Evolutionary conservation across 2,888 invertebrate genomes (phyloP).

Genomic region (Coelinius sp.): DNA sequence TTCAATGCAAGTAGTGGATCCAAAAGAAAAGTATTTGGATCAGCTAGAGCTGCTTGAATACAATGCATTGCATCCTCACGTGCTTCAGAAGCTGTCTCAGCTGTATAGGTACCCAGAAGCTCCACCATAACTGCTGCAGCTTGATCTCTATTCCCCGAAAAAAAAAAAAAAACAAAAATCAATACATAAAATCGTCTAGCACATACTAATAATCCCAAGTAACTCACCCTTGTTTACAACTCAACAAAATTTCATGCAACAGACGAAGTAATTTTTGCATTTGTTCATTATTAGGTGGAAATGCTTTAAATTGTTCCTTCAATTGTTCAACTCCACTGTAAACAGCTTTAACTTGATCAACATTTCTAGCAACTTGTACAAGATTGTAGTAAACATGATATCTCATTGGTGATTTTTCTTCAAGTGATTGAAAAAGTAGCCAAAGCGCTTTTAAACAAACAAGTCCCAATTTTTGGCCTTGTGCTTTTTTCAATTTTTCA

Average conservation of each 20-base stretch:
- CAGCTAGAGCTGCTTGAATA: constrained; percentile 94
- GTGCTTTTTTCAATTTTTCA: constrained; percentile 91
- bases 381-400: constrained; percentile 95
- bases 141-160: constrained; percentile 78
- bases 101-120: constrained; percentile 94
- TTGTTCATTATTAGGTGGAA: constrained; percentile 88
- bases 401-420: constrained; percentile 85
- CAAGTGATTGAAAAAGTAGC: constrained; percentile 93
- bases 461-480: constrained; percentile 83
- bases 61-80: constrained; percentile 97
- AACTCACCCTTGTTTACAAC: constrained; percentile 85
- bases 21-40: constrained; percentile 94
- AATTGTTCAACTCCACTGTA: constrained; percentile 88
- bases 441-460: constrained; percentile 91
- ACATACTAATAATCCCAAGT: too few relatives aligned
- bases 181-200: not conserved
- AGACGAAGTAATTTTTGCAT: constrained; percentile 92
- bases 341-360: constrained; percentile 87
- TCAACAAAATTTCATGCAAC: constrained; percentile 89
- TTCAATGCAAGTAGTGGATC: constrained; percentile 94
- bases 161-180: not conserved
- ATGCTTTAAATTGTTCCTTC: constrained; percentile 83
- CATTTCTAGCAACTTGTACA: constrained; percentile 89
- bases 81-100: constrained; percentile 96
- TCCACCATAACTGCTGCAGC: constrained; percentile 98